These are phyloP conservation scores for Penaeus japonicus DNA, from an alignment of 1,140 invertebrate genomes.

Conservation along the genomic window DNA sequence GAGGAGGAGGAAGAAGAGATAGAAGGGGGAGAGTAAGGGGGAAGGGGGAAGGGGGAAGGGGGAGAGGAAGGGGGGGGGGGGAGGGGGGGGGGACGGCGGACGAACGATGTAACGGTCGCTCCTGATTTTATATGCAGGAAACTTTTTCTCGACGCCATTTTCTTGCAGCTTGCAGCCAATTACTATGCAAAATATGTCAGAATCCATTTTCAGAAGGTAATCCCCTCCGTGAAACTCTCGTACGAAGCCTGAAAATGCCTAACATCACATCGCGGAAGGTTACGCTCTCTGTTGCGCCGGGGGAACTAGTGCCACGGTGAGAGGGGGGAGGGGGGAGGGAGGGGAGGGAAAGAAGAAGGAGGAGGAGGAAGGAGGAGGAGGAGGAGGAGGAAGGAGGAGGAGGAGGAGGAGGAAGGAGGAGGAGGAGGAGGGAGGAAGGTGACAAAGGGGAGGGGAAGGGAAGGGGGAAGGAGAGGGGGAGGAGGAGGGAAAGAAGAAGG, in stretches of 20 bases:
- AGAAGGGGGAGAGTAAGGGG: neutral
- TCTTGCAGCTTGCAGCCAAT: slow-evolving; percentile 53
- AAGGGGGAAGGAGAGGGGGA: neutral
- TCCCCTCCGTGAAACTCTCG: slow-evolving; percentile 31
- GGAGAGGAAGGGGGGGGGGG: neutral
- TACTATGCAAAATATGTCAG: slow-evolving; percentile 56
- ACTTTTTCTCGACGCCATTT: slow-evolving; percentile 48
- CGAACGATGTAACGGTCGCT: neutral
- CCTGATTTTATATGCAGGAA: slow-evolving; percentile 55
- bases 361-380: neutral
- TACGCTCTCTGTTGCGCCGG: neutral
- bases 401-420: neutral
- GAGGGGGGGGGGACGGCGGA: neutral
- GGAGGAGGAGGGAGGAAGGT: neutral
- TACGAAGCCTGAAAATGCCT: slow-evolving; percentile 31
- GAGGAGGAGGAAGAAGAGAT: no score
- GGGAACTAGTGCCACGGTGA: no score
- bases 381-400: neutral
- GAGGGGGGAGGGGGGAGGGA: neutral
- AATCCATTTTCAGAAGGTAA: slow-evolving; percentile 55
- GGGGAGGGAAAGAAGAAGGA: neutral
- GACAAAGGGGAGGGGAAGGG: neutral
- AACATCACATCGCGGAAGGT: neutral
- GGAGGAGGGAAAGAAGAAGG: neutral
- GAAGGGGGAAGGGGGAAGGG: no score